These are phyloP conservation scores for Heliconius hortense DNA, from an alignment of 2,888 invertebrate genomes.

Conservation along the genomic window DNA sequence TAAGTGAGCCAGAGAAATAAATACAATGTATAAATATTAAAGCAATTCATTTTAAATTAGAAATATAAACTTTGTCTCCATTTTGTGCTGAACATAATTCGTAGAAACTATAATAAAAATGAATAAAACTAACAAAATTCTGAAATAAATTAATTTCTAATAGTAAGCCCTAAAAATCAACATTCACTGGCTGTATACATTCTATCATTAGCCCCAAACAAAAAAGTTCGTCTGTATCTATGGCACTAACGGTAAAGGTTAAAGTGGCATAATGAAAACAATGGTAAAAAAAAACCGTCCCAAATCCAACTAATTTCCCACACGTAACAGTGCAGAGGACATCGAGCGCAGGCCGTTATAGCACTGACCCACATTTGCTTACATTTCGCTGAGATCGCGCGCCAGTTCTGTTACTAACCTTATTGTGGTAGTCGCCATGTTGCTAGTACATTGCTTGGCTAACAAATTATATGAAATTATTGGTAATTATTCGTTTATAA, in stretches of 20 bases:
- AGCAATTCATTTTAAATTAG: not conserved
- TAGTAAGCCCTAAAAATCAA: not conserved
- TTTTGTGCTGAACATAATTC: not conserved
- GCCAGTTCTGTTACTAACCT: conserved; percentile 68
- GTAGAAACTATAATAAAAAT: no score
- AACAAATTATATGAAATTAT: not conserved
- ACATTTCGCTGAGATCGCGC: conserved; percentile 63
- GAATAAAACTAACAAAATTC: not conserved
- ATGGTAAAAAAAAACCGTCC: conserved; percentile 66
- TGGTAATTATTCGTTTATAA: not conserved
- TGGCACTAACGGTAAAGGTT: conserved; percentile 47
- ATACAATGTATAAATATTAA: not conserved
- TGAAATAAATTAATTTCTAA: not conserved
- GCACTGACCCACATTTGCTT: conserved; percentile 76
- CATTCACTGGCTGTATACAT: not conserved
- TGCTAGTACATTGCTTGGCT: conserved; percentile 45
- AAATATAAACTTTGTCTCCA: not conserved
- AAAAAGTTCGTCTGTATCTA: conserved; percentile 26
- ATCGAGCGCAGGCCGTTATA: conserved; percentile 78
- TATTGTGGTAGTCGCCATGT: conserved; percentile 51
- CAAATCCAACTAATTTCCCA: conserved; percentile 82
- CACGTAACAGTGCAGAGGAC: conserved; percentile 82
- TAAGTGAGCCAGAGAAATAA: not conserved
- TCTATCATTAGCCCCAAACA: not conserved
- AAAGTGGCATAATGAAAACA: conserved; percentile 67